Evolutionary conservation across 2,888 invertebrate genomes (phyloP), one percentile per base, ranked within the genome.

Genomic region (Pocota personata): DNA sequence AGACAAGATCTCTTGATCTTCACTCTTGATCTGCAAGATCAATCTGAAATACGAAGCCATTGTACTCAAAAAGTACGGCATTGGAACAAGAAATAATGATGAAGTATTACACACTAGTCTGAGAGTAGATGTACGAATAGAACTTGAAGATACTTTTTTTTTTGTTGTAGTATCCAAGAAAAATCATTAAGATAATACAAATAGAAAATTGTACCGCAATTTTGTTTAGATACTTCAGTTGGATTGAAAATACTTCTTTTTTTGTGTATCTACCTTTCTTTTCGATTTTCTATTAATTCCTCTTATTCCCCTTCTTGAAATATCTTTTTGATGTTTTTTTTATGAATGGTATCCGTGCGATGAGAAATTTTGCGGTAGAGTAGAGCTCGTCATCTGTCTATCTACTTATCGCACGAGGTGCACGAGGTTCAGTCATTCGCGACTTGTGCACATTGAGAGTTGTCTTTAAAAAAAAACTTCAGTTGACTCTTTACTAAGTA

Each of bases 381-480:
- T 75, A 46, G 79, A 67, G 60, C 58, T 71, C 69, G 76, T 62
- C 64, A 69, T 69, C 75, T 62, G 52, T 84, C 75, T 67, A 50
- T 60, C 64, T 77, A 82, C 71, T 82, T 71, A 82, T 82, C 69
- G 64, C 21, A 40, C 52, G 58, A 48, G 72, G 60, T 69, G 50
- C 84, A 75, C 73, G 57, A 66, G 55, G 73, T 79, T 79, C 57
- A 83, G 83, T 83, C 73, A 64, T 75, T 71, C 75, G 84, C 79
- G 69, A 58, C 80, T 84, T 84, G 80, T 66, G 57, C 75, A 76
- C 64, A 52, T 60, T 55, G 48, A 62, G 48, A 75, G 83, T 75
- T 75, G 58, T n/a, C 75, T 64, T 55, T 64, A 32, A n/a, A n/a
- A n/a, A n/a, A n/a, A n/a, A 12, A 21, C 27, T 73, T 40, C 5